Evolutionary conservation across 1,140 invertebrate species (phyloP).

Genomic region (Lepidurus apus): DNA sequence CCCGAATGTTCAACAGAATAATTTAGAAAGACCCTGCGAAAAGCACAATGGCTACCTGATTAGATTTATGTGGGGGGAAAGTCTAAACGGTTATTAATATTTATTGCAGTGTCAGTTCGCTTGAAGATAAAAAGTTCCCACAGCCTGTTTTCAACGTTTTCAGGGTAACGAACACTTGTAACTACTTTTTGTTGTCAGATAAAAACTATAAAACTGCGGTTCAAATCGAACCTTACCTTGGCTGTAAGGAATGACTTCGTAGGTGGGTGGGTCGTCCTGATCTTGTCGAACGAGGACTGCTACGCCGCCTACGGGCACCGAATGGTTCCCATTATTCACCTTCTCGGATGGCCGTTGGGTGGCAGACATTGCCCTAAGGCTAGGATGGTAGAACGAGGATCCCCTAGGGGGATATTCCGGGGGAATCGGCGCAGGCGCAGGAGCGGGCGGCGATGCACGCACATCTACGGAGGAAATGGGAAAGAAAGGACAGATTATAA

Average conservation of each 20-base stretch:
- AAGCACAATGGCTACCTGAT: no score
- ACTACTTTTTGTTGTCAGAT: no score
- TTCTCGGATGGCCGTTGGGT: constrained; percentile 20
- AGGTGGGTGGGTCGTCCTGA: constrained; percentile 33
- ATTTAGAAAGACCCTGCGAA: no score
- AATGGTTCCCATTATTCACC: not conserved
- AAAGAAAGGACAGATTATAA: not conserved
- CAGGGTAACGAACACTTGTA: no score
- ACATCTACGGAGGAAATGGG: constrained; percentile 21
- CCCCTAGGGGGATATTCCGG: constrained; percentile 31
- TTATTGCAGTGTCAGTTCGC: not conserved
- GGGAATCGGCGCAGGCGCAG: constrained; percentile 26
- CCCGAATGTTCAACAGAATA: no score
- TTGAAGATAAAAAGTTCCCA: no score
- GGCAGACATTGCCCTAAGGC: constrained; percentile 26
- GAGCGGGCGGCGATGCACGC: constrained; percentile 32
- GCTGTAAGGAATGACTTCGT: constrained; percentile 34
- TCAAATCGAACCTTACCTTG: not conserved
- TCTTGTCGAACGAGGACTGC: constrained; percentile 31
- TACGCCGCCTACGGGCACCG: constrained; percentile 19
- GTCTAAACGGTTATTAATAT: not conserved
- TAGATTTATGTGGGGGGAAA: no score
- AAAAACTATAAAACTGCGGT: no score
- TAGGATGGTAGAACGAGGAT: constrained; percentile 33
- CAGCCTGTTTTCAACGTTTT: no score